Base-by-base conservation (phyloP, 2,888 invertebrate species). In the Trichogramma dendrolimi region DNA sequence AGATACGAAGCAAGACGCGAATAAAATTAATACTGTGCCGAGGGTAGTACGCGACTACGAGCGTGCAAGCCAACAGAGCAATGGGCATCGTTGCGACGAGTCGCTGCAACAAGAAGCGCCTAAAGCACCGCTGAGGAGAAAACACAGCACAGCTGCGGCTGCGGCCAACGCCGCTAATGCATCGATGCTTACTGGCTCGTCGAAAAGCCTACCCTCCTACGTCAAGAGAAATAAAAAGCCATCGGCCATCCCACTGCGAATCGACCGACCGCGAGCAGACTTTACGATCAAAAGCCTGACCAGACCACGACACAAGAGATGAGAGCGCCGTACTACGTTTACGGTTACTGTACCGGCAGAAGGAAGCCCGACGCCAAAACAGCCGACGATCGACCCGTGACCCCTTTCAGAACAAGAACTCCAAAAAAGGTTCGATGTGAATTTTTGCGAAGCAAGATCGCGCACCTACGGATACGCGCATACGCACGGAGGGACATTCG, bases 281-380 rank as follows among this genome's bases (percentile, higher is more conserved):
- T 54, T 60, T 6, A 51, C 55, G 27, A 50, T 14, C 43, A 64
- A 59, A n/a, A 61, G 64, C 11, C 55, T 61, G 2, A 7, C 6
- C 38, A 1, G 47, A 66, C 61, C 6, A 49, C 43, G 65, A n/a
- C 11, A 58, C 38, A 48, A 65, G 55, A 55, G 60, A 60, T 11
- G 42, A 55, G 4, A 69, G 63, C 49, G 42, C 51, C 67, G n/a
- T 70, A 75, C n/a, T 77, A 77, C 60, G 77, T 79, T 59, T 78
- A 76, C 60, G 77, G 77, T 39, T 71, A 77, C 46, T 78, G 78
- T 60, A 78, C 78, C 4, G 75, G 74, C 0, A 73, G 72, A 50
- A 69, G 77, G 56, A 76, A 70, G 46, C 46, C 14, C 44, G 51
- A 64, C 5, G n/a, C 63, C 40, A 71, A 66, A 51, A 58, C 65